Evolutionary conservation across 2,113 vertebrate genomes (phyloP), one percentile per base, ranked within the genome.

Genomic region (Pholis gunnellus): DNA sequence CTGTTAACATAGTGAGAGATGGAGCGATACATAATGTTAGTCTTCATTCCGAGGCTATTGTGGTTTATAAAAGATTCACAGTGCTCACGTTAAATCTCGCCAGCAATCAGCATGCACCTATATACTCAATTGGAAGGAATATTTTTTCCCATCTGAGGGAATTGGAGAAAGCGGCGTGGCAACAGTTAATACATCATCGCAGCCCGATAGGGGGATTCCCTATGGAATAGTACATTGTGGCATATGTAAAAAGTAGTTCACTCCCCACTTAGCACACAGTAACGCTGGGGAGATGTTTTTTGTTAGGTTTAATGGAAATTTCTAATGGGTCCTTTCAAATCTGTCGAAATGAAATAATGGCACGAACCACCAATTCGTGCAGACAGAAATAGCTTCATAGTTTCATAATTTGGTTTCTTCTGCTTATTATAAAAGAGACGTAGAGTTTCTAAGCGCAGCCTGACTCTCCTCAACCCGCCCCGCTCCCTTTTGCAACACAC

Each of bases 171-270:
- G 89, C 82, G 83, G 92, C 52, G 69, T 76, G 87, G 56, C 81
- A 93, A 92, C 87, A 91, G 91, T 94, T 94, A 94, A 94, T 93
- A 92, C 87, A 93, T 93, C 92, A 93, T 78, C 7, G 52, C 84
- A 91, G 91, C 76, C 71, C 81, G 88, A 88, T 87, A 78, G 88
- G 74, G 82, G 88, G 86, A 90, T 91, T 93, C 94, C 93, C 92
- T 71, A 36, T 66, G 89, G 94, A 84, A 90, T 91, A 78, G 85
- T 78, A 89, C 90, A 83, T 90, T 89, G 92, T 93, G 88, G 91
- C 91, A 87, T 91, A 88, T 86, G 90, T 91, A 93, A 93, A 94
- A 94, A 94, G 93, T 94, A 94, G 94, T 94, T 93, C 93, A 94
- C 88, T 93, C 91, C 94, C 89, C 93, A 93, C 91, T 94, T 94